A percentile compares a stretch with the other conserved stretches of the same genome.
phyloP scores from a whole-genome alignment of 2,797 vertebrate genomes.

The Sciurus vulgaris region DNA sequence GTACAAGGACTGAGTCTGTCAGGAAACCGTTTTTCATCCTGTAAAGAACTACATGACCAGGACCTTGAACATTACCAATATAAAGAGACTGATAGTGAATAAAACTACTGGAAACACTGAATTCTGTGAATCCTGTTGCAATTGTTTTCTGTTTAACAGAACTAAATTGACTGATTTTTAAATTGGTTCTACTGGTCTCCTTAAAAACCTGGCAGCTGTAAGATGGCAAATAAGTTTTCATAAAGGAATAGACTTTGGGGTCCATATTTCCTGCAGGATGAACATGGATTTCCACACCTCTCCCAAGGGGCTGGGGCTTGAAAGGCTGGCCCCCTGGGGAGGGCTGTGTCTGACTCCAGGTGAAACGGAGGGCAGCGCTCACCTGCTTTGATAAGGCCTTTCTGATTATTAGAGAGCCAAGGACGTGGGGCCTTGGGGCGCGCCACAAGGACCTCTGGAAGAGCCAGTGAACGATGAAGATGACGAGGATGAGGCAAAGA shows the following conservation, averaged over 20 bases:
- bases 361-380: rapidly evolving
- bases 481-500: not conserved
- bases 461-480: not conserved
- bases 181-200: not conserved
- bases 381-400: not conserved
- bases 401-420: not conserved
- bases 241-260: not conserved
- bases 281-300: not conserved
- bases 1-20: not conserved
- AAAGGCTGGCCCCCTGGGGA: not conserved
- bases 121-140: not conserved
- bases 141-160: not conserved
- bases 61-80: not conserved
- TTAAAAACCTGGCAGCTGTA: not conserved
- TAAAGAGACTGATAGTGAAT: not conserved
- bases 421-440: no score
- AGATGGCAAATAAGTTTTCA: not conserved
- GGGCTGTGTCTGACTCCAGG: not conserved
- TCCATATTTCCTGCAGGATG: not conserved
- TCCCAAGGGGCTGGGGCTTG: not conserved
- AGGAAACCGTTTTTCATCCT: not conserved
- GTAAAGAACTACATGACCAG: not conserved
- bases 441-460: not conserved
- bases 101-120: not conserved
- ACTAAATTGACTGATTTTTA: not conserved